Base-by-base conservation (phyloP, 2,113 vertebrate species). In the Oryctolagus cuniculus region DNA sequence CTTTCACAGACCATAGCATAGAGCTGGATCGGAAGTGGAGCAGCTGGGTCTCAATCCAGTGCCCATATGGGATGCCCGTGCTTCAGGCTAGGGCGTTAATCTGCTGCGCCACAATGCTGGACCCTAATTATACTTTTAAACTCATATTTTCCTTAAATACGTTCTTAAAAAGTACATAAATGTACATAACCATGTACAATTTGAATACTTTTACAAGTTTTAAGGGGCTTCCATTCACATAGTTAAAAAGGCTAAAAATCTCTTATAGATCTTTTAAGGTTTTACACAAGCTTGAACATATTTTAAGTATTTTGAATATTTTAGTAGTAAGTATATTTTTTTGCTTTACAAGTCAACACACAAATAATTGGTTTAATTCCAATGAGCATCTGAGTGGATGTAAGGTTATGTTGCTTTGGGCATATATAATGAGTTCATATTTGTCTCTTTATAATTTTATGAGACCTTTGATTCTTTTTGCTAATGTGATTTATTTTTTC, bases 351-450 rank as follows among this genome's bases (percentile, higher is more conserved):
- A 77, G 44, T 70, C 55, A 90, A 51, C 8, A 34, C 31, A 17
- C 8, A 83, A 78, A 16, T 74, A 55, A 86, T 64, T 94, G 21
- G 12, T 55, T 93, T 91, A 90, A 92, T 93, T 93, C 51, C 19
- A 82, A 0, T 27, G n/a, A 81, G 17, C 10, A 67, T 70, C 58
- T 93, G 27, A 70, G 27, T 36, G 22, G 66, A 87, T 88, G 34
- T 86, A 67, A 89, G 61, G 24, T 61, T 74, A 19, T 51, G 34
- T 49, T 84, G 10, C n/a, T 92, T 84, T 78, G 9, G 87, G 80
- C 15, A 75, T 79, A 49, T 19, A 3, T 91, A 63, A 81, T 92
- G 61, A 77, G 10, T 95, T 90, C 31, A 51, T 61, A 88, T 49
- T 93, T 84, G 4, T 29, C 24, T 87, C 34, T 81, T 73, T 53